Evolutionary conservation across 35 echinoderm and acorn worm species (phyloP).

Genomic region (Hemicentrotus pulcherrimus): DNA sequence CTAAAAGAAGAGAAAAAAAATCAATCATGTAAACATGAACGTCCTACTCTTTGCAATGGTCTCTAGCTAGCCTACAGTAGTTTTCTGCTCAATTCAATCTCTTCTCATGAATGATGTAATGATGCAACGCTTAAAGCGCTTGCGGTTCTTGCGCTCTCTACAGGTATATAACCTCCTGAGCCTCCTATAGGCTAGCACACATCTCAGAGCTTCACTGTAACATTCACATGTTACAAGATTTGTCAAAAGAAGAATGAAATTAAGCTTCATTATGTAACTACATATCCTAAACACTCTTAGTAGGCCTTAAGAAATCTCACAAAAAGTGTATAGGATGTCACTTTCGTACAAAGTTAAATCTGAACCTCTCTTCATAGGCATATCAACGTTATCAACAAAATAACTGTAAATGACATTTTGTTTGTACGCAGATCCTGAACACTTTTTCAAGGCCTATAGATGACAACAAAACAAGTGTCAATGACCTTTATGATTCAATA

Average conservation of each 20-base stretch:
- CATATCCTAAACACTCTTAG: not conserved
- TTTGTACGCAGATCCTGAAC: not conserved
- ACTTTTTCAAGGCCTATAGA: not conserved
- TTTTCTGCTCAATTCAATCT: not conserved
- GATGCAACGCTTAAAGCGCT: not conserved
- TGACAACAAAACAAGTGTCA: not conserved
- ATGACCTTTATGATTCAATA: not conserved
- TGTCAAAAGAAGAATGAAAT: slow-evolving; percentile 1
- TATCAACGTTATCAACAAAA: not conserved
- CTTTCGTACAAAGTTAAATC: not conserved
- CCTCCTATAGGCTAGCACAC: not conserved
- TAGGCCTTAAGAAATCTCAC: not conserved
- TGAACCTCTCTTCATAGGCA: not conserved
- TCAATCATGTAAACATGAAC: not conserved
- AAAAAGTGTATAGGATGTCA: not conserved
- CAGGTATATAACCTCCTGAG: not conserved
- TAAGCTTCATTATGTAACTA: not conserved
- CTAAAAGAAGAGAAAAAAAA: not conserved
- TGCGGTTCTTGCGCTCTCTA: not conserved
- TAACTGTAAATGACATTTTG: not conserved
- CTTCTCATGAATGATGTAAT: not conserved
- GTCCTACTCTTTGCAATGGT: not conserved
- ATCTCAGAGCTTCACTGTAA: not conserved
- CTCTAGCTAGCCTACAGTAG: not conserved
- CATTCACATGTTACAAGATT: not conserved